phyloP scores from a whole-genome alignment of 1,140 invertebrate genomes.

The Drosophila sechellia region DNA sequence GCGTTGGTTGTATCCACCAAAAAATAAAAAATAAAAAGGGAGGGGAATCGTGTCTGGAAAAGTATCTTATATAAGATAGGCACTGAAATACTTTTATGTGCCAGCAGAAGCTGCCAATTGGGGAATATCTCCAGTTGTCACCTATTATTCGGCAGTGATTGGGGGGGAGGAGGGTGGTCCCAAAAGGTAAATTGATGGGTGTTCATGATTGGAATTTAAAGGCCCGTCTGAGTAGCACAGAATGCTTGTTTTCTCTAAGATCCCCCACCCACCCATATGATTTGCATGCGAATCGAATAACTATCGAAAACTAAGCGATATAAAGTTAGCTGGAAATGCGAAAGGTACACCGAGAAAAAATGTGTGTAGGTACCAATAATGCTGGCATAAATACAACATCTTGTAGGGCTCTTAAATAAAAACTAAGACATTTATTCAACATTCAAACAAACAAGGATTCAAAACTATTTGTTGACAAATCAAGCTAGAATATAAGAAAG shows the following conservation, averaged over 20 bases:
- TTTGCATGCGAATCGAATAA: constrained; percentile 11
- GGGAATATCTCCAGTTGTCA: constrained; percentile 5
- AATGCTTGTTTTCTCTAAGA: constrained; percentile 1
- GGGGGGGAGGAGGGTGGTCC: neutral
- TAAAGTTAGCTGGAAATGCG: neutral
- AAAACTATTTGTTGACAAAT: no score
- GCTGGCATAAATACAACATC: no score
- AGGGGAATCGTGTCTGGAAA: constrained; percentile 8
- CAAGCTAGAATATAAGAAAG: neutral
- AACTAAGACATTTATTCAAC: no score
- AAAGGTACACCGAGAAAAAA: neutral
- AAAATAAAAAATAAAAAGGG: neutral
- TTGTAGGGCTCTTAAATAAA: no score
- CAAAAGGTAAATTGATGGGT: constrained; percentile 23
- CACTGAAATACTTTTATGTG: neutral
- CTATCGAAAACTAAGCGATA: constrained; percentile 8
- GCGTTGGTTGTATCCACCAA: neutral
- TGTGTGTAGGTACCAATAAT: no score
- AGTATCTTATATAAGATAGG: neutral
- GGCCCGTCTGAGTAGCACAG: constrained; percentile 9
- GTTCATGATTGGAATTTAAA: constrained; percentile 52
- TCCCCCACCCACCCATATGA: constrained; percentile 1
- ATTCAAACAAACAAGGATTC: no score
- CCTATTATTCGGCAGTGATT: neutral
- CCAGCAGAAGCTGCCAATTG: neutral